Evolutionary conservation across 2,113 vertebrate species (phyloP).

Genomic region (Desmodus rotundus): DNA sequence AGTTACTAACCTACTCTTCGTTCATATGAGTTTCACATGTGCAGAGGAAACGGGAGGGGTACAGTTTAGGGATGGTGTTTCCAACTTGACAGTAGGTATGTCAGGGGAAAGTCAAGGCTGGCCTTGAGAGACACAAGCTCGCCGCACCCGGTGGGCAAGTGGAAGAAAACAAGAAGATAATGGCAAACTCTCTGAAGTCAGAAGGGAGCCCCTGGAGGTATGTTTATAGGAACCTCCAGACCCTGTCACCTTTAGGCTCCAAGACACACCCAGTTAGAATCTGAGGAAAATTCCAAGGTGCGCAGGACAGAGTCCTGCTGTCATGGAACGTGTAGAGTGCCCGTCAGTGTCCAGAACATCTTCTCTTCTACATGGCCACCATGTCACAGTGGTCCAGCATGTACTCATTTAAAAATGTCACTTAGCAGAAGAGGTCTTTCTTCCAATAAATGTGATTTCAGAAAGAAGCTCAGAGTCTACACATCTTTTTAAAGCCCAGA

Average conservation of each 20-base stretch:
- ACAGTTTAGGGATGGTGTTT: neutral
- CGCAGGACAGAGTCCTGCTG: neutral
- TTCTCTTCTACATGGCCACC: neutral
- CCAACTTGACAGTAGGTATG: neutral
- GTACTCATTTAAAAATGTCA: neutral
- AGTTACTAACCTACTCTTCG: neutral
- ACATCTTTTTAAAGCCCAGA: neutral
- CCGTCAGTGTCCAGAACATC: rapidly evolving
- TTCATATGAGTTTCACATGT: neutral
- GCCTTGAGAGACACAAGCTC: neutral
- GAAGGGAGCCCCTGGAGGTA: neutral
- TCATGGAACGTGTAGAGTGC: neutral
- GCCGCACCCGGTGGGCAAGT: neutral
- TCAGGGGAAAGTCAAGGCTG: neutral
- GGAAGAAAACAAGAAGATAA: neutral
- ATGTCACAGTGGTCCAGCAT: neutral
- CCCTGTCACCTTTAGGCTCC: neutral
- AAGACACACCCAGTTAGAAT: neutral
- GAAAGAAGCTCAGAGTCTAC: neutral
- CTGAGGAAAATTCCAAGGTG: neutral
- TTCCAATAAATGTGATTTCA: neutral
- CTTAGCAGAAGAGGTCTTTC: neutral
- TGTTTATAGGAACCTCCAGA: neutral
- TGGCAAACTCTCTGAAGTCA: neutral
- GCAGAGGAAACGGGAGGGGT: neutral